Percentiles rank a stretch among this genome's conserved stretches.
Evolutionary conservation across 2,113 vertebrate genomes (phyloP).

Genomic region (Anser brachyrhynchus): DNA sequence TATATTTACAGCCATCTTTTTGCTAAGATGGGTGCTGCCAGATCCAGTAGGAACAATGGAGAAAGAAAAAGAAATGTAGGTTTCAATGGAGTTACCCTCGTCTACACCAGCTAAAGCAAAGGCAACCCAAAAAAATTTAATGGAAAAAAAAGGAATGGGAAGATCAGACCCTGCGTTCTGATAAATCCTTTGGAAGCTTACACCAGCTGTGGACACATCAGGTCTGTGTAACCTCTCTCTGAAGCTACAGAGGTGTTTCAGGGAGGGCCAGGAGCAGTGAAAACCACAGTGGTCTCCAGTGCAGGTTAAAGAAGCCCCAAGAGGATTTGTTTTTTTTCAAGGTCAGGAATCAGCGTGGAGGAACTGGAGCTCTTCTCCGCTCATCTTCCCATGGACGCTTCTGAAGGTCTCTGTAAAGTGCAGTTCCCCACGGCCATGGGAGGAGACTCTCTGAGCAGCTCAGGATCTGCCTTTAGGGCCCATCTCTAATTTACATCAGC

Average conservation of each 20-base stretch:
- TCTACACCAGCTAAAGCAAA: neutral
- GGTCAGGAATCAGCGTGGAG: neutral
- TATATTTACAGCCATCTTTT: neutral
- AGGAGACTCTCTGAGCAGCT: neutral
- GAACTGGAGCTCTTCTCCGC: neutral
- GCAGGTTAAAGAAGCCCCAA: neutral
- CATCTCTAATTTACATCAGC: neutral
- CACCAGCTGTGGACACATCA: neutral
- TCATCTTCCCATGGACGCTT: neutral
- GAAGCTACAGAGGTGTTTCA: neutral
- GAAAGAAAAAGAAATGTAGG: neutral
- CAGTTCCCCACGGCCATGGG: neutral
- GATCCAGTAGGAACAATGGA: neutral
- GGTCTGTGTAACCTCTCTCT: neutral
- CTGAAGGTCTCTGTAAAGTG: neutral
- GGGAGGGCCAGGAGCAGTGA: neutral
- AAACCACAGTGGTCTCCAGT: neutral
- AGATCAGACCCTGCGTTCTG: neutral
- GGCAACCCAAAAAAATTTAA: neutral
- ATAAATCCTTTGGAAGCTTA: neutral
- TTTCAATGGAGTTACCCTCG: neutral
- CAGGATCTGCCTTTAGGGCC: neutral
- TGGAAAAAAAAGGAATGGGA: neutral
- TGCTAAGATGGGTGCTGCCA: neutral
- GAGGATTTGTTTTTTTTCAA: neutral